Base-by-base conservation (phyloP, 2,113 vertebrate species). In the Clarias gariepinus region DNA sequence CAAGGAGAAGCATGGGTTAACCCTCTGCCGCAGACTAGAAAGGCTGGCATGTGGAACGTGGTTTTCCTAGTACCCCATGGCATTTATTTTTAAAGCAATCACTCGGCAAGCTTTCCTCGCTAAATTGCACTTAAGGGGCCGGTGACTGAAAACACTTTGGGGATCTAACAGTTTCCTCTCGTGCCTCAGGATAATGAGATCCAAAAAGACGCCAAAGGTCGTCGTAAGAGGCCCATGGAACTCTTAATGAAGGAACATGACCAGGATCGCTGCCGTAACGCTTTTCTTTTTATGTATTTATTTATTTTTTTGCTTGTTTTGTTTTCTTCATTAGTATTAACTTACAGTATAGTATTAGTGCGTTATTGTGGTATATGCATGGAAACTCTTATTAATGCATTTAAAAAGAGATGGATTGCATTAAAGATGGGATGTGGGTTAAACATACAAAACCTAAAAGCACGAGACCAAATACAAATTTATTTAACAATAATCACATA, bases 31-130 rank as follows among this genome's bases (percentile, higher is more conserved):
- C 73, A 52, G 41, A 77, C 80, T 55, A 25, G n/a, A n/a, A 81
- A 58, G 82, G 10, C 78, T 55, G 47, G 53, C 79, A 77, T 74
- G 84, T 77, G 80, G 79, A 58, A 58, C 74, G 13, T 30, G 30
- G 60, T 74, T 88, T 73, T 84, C 64, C 63, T 68, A 25, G 25
- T 57, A 64, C 23, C 79, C 52, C 41, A 66, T 82, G 69, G 47
- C 83, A 87, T 88, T 85, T 90, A 61, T 82, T 85, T 82, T 87
- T 85, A 85, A 87, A 60, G 82, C 85, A 84, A 86, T 76, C 78
- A 58, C 60, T 81, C 82, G 61, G 71, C 85, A 84, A 73, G 77
- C 71, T 52, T 71, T 76, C 68, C 78, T 77, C 79, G 85, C 85
- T 63, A 88, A 85, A 86, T 61, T 86, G 81, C 73, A 76, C 77